Percentiles rank a stretch among this genome's conserved stretches.
These are phyloP conservation scores for Phaethornis superciliosus DNA, from an alignment of 2,113 vertebrate genomes.

Conservation along the genomic window DNA sequence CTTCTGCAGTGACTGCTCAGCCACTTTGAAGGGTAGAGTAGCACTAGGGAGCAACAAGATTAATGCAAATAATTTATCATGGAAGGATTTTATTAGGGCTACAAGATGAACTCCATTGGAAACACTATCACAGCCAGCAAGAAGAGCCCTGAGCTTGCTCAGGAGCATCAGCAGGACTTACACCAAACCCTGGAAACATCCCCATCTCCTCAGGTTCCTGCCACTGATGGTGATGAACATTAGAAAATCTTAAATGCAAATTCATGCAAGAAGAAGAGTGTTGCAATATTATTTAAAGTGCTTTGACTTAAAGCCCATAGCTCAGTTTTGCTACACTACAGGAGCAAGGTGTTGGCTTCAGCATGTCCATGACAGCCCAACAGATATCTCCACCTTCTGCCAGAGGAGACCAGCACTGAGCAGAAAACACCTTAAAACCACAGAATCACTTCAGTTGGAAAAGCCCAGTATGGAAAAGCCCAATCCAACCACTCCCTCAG, in stretches of 20 bases:
- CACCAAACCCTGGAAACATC: background rate
- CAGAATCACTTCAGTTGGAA: no score
- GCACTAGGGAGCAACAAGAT: background rate
- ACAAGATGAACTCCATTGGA: background rate
- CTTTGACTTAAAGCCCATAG: background rate
- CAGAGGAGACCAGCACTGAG: background rate
- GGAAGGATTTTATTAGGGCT: background rate
- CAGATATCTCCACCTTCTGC: background rate
- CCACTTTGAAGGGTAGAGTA: background rate
- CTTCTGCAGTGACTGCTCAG: background rate
- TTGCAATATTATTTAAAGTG: background rate
- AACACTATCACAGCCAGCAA: no score
- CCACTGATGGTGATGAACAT: fast-evolving
- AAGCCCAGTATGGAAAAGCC: no score
- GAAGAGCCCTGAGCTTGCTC: background rate
- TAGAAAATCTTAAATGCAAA: background rate
- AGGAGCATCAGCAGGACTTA: background rate
- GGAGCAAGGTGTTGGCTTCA: background rate
- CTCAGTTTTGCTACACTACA: background rate
- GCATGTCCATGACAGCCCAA: background rate
- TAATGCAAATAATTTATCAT: background rate
- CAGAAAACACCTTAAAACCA: background rate
- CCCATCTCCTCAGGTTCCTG: background rate
- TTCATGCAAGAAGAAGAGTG: background rate
- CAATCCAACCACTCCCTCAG: no score